Evolutionary conservation across 2,888 invertebrate genomes (phyloP), one percentile per base, ranked within the genome.

Genomic region (Cheiracanthium punctorium): DNA sequence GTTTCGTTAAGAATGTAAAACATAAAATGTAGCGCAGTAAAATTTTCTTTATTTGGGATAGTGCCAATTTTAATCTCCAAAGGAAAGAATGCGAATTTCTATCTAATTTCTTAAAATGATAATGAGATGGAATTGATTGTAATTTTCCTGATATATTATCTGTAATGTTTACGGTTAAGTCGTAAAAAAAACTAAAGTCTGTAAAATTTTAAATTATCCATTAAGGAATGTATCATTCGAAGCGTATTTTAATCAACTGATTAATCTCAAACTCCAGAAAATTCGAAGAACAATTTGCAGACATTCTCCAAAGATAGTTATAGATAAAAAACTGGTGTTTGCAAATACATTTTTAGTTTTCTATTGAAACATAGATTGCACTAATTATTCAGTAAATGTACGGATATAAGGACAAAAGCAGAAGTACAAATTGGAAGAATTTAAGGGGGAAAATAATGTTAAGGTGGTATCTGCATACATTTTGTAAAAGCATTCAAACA

Each of bases 111-210:
- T 17, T 58, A 58, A 58, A 58, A 58, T 58, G 58, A 24, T 58
- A 58, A 58, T 58, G 58, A 58, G 58, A 58, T 58, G 24, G 58
- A 20, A 58, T 58, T 58, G 58, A 58, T 58, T 58, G 58, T 2
- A 24, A 24, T 58, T 58, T 58, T 4, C 24, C 24, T 24, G 20
- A 5, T 24, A 58, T 4, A 58, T 58, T 58, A 58, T 58, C 58
- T 58, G 58, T 10, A 37, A 37, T 7, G 10, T 58, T 12, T n/a
- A n/a, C 24, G 58, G 24, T 24, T 37, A 37, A 37, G 37, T 10
- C 10, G 10, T 10, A 37, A 37, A n/a, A 48, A 48, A 7, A 58
- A 24, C 24, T 58, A 24, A 20, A 58, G 24, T 17, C 58, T 58
- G 2, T 17, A 24, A 24, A 7, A 58, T 58, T 58, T 24, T 1